phyloP scores from a whole-genome alignment of 2,797 vertebrate genomes.

The Coranthus polyacanthus region DNA sequence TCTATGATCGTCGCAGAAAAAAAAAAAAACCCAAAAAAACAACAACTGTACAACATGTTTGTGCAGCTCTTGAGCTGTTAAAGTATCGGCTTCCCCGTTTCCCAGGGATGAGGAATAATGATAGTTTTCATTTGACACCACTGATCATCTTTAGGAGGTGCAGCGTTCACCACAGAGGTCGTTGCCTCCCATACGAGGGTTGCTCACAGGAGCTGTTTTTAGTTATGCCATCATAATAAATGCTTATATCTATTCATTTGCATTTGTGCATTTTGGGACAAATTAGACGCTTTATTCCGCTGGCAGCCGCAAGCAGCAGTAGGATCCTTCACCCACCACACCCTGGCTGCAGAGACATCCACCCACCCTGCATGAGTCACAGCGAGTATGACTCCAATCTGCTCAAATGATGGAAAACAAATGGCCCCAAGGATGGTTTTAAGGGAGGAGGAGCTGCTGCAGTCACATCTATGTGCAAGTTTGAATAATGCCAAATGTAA shows the following conservation, averaged over 20 bases:
- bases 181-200: slow-evolving; percentile 16
- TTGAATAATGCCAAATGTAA: slow-evolving; percentile 60
- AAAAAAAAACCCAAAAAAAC: no score
- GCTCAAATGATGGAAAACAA: slow-evolving; percentile 75
- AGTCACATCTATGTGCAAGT: slow-evolving; percentile 59
- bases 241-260: slow-evolving; percentile 54
- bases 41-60: neutral
- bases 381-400: slow-evolving; percentile 71
- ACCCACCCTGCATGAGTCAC: slow-evolving; percentile 82
- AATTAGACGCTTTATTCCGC: slow-evolving; percentile 63
- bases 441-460: slow-evolving; percentile 54
- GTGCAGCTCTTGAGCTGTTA: slow-evolving; percentile 25
- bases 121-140: slow-evolving; percentile 22
- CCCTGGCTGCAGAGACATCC: slow-evolving; percentile 71
- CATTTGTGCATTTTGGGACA: slow-evolving; percentile 61
- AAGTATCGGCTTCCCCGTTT: slow-evolving; percentile 4
- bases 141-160: neutral
- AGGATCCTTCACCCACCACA: slow-evolving; percentile 74
- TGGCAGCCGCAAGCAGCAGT: slow-evolving; percentile 54
- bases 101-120: slow-evolving; percentile 3
- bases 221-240: slow-evolving; percentile 51
- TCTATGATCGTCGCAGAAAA: neutral
- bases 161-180: no score
- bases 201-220: slow-evolving; percentile 27
- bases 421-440: slow-evolving; percentile 64